Conservation (phyloP, 2,888 invertebrate species). For the Erpobdella octoculata region DNA sequence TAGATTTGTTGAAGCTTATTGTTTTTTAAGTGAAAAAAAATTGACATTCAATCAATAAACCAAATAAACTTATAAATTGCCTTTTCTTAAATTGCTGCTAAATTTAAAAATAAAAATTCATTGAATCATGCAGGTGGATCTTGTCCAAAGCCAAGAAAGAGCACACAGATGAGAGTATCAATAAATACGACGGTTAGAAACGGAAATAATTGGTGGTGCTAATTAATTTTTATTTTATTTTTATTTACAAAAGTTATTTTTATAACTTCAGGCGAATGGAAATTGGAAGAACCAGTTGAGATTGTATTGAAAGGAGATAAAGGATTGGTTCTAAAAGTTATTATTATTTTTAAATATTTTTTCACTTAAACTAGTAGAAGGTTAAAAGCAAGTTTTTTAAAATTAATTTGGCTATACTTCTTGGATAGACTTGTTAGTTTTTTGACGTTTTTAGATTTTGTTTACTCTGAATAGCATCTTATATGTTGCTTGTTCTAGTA, state of each 20-base stretch:
- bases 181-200: slow-evolving; percentile 63
- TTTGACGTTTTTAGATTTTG: neutral
- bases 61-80: no score
- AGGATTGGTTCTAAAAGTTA: slow-evolving; percentile 63
- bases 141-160: slow-evolving; percentile 70
- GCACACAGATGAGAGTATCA: slow-evolving; percentile 71
- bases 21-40: neutral
- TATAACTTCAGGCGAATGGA: slow-evolving; percentile 57
- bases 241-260: slow-evolving; percentile 11
- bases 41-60: no score
- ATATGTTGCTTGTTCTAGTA: neutral
- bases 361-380: neutral
- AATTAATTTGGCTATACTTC: neutral
- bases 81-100: neutral
- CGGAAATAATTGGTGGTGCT: no score
- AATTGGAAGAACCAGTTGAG: slow-evolving; percentile 67
- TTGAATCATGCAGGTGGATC: slow-evolving; percentile 61
- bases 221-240: neutral
- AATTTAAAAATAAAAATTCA: neutral
- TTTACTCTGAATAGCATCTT: neutral
- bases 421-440: neutral
- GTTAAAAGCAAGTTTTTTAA: neutral
- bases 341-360: neutral
- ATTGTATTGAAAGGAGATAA: slow-evolving; percentile 75
- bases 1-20: neutral